Evolutionary conservation across 1,140 invertebrate species (phyloP), one percentile per base, ranked within the genome.

Genomic region (Drosophila simulans): DNA sequence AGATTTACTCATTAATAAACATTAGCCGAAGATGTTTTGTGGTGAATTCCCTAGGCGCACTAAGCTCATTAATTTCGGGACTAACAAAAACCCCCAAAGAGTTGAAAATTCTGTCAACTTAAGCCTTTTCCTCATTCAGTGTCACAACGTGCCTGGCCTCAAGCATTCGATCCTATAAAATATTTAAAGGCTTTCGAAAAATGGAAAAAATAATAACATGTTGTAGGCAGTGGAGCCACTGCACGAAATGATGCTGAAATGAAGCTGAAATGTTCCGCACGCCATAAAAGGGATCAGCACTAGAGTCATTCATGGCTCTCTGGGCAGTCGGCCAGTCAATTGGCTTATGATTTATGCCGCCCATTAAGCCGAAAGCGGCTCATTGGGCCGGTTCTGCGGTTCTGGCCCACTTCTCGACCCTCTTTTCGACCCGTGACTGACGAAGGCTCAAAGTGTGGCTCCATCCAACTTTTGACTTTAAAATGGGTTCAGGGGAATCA

Each of bases 331-430:
- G 48, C 55, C 57, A 46, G 83, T 88, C 83, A 79, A 88, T 88
- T 83, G 83, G 79, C 79, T 83, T 88, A 88, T 88, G 83, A 88
- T 88, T 89, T 88, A 88, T 88, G 73, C 75, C 42, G n/a, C 49
- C 71, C 83, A 88, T 88, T 88, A 88, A 57, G 75, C 60, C 43
- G 20, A 76, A 77, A 76, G 56, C 63, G 71, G 63, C 63, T 88
- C 71, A 83, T 79, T 86, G 74, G 58, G 43, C 55, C 3, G 17
- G 17, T 45, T 45, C 63, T 40, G 46, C 13, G 57, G 71, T 55
- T 65, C 27, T 51, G 57, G 27, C 34, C 46, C 3, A 54, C 25
- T 37, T 13, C 15, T 2, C 10, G 31, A 35, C 37, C 51, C 35
- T 48, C 8, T 48, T 17, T 37, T 48, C 34, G 42, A 64, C 51